phyloP scores from a whole-genome alignment of 2,797 vertebrate species.

The Tapirus indicus region DNA sequence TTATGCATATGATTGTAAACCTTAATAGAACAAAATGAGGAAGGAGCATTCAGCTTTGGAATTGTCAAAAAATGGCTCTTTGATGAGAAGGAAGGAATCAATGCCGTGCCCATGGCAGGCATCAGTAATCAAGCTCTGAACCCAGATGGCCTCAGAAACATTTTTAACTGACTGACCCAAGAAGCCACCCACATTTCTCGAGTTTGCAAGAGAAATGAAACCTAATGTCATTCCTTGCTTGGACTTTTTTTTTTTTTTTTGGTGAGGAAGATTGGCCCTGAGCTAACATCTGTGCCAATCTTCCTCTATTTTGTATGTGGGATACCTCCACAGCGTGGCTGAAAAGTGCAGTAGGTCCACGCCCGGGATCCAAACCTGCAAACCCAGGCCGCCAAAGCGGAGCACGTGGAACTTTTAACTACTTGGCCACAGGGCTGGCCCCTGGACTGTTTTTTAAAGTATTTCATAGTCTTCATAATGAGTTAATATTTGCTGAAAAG shows the following conservation, averaged over 20 bases:
- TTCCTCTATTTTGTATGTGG: too few species aligned
- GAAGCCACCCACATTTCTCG: not conserved
- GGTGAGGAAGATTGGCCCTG: too few species aligned
- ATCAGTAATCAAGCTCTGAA: not conserved
- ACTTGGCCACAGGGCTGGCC: too few species aligned
- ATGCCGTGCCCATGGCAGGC: fast-evolving
- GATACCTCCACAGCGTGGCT: too few species aligned
- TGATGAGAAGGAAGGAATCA: not conserved
- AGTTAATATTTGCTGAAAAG: not conserved
- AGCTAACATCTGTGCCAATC: too few species aligned
- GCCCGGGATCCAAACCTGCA: too few species aligned
- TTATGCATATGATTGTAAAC: not conserved
- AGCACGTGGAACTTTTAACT: too few species aligned
- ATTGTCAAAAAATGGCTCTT: not conserved
- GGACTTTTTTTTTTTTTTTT: not conserved
- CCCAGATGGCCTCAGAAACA: not conserved
- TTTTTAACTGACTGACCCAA: too few species aligned
- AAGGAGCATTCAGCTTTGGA: not conserved
- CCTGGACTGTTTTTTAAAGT: not conserved
- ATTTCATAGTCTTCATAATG: not conserved
- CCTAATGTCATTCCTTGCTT: not conserved
- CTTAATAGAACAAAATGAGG: not conserved
- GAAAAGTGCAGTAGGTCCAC: too few species aligned
- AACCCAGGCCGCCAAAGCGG: too few species aligned
- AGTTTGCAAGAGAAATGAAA: too few species aligned